phyloP scores from a whole-genome alignment of 1,140 invertebrate species.

The Hypothenemus hampei region DNA sequence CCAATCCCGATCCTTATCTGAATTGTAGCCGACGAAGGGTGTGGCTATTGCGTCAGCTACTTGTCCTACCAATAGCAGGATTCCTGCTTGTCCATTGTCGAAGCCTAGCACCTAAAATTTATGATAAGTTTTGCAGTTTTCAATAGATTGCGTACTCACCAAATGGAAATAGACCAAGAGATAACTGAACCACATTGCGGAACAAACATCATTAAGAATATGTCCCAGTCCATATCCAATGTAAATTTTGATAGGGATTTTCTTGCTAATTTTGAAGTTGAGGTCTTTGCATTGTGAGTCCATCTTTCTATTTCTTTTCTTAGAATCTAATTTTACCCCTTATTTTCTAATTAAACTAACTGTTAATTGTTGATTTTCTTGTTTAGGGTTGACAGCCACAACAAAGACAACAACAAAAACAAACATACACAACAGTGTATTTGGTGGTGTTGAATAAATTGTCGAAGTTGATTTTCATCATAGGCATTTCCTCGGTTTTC shows the following conservation, averaged over 20 bases:
- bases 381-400: constrained; percentile 21
- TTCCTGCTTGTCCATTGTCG: constrained; percentile 67
- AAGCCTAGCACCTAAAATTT: constrained; percentile 60
- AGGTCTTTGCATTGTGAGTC: constrained; percentile 25
- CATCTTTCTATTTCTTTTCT: constrained; percentile 1
- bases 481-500: too few species aligned
- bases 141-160: constrained; percentile 40
- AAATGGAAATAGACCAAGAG: constrained; percentile 87
- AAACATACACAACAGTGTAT: too few species aligned
- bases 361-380: background rate
- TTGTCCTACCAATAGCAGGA: constrained; percentile 80
- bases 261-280: constrained; percentile 41
- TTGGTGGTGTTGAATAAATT: too few species aligned
- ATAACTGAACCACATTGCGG: constrained; percentile 97
- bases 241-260: constrained; percentile 38
- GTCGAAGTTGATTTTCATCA: too few species aligned
- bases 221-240: constrained; percentile 68
- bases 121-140: constrained; percentile 3
- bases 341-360: background rate
- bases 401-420: constrained; percentile 18
- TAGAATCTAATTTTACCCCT: background rate
- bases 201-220: constrained; percentile 91
- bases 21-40: constrained; percentile 83
- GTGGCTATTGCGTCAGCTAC: constrained; percentile 82
- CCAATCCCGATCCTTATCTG: constrained; percentile 65